phyloP scores from a whole-genome alignment of 2,797 vertebrate species.

The Dendrocincla fuliginosa region DNA sequence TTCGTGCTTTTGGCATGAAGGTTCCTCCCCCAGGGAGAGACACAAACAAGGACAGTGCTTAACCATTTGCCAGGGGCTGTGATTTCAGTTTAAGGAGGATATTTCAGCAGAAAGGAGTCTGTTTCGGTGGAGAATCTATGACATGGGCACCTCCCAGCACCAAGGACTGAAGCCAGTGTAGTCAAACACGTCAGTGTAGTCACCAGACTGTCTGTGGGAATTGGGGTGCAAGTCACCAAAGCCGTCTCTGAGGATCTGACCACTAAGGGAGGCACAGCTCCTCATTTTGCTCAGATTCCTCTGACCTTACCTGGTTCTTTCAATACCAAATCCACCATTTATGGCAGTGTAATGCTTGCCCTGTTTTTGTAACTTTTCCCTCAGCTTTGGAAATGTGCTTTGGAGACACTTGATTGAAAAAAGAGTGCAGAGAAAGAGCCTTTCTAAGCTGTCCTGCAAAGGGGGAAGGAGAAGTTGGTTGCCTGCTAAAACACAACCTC shows the following conservation, averaged over 20 bases:
- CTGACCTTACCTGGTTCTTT: neutral
- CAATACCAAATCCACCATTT: neutral
- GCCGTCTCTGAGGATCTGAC: neutral
- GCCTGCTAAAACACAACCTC: neutral
- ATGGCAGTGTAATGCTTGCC: neutral
- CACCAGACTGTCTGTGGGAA: neutral
- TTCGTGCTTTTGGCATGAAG: neutral
- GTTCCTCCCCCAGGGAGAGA: neutral
- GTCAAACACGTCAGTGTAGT: neutral
- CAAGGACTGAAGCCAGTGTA: neutral
- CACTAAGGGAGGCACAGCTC: neutral
- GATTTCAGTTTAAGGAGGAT: neutral
- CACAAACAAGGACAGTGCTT: neutral
- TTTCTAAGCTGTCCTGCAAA: neutral
- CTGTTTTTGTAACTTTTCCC: neutral
- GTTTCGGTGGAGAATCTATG: neutral
- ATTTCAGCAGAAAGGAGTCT: neutral
- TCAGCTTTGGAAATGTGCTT: neutral
- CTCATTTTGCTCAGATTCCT: accelerated
- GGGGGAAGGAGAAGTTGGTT: neutral
- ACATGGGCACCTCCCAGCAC: neutral
- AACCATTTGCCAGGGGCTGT: neutral
- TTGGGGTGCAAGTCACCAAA: neutral
- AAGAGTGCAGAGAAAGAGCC: neutral
- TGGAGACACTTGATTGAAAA: neutral